A percentile compares a stretch with the other conserved stretches of the same genome.
Conservation (phyloP, 2,888 invertebrate genomes). For the Fissipunctia ypsillon region DNA sequence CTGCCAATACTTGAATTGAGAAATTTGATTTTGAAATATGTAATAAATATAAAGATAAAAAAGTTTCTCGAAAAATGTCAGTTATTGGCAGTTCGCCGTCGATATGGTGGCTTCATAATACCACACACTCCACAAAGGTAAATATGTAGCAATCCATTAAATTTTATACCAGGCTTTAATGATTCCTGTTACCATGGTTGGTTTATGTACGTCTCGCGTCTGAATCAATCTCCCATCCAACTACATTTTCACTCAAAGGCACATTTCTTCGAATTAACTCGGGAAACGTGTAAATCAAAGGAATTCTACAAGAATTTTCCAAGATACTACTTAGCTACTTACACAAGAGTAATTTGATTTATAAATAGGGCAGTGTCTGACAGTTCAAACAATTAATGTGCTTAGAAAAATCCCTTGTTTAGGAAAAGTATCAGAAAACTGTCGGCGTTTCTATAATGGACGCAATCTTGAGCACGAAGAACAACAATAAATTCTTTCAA, state of each 20-base stretch:
- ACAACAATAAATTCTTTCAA: too few species aligned
- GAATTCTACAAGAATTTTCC: not conserved
- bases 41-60: too few species aligned
- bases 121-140: not conserved
- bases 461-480: too few species aligned
- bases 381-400: not conserved
- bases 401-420: not conserved
- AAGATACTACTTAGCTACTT: not conserved
- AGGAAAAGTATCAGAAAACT: too few species aligned
- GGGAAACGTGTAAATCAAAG: not conserved
- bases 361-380: not conserved
- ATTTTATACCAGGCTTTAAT: not conserved
- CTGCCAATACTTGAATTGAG: too few species aligned
- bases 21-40: too few species aligned
- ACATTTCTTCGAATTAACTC: conserved; percentile 1
- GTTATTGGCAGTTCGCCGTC: too few species aligned
- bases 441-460: too few species aligned
- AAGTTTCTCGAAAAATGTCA: too few species aligned
- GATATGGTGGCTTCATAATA: not conserved
- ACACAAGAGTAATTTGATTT: not conserved
- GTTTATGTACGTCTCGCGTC: not conserved
- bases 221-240: not conserved
- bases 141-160: not conserved
- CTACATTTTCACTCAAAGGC: conserved; percentile 2
- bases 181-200: not conserved